These are phyloP conservation scores for Molanna angustata DNA, from an alignment of 2,888 invertebrate genomes.

Conservation along the genomic window DNA sequence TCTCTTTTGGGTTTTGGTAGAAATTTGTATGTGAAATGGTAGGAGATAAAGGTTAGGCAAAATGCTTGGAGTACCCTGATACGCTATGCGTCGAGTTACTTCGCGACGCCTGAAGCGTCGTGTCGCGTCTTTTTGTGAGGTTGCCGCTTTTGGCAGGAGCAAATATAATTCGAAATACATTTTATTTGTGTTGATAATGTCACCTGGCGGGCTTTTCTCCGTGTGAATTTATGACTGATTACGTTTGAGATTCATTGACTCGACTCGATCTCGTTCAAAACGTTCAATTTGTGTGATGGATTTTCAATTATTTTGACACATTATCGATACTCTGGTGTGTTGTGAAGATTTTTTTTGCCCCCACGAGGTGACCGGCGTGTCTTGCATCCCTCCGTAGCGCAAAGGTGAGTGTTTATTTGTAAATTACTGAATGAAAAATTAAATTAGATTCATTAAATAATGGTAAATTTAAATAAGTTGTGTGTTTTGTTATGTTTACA, in stretches of 20 bases:
- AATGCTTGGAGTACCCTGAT: too few relatives aligned
- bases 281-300: conserved; percentile 1
- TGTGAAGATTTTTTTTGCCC: conserved; percentile 19
- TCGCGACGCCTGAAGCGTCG: conserved; percentile 24
- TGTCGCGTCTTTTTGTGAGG: conserved; percentile 17
- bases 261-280: not conserved
- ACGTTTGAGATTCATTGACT: too few relatives aligned
- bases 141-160: not conserved
- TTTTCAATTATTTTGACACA: not conserved
- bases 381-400: not conserved
- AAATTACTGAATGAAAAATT: too few relatives aligned
- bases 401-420: too few relatives aligned
- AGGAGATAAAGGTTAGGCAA: too few relatives aligned
- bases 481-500: too few relatives aligned
- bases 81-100: conserved; percentile 24
- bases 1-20: too few relatives aligned
- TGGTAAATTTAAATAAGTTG: too few relatives aligned
- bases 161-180: conserved; percentile 6
- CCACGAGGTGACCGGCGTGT: conserved; percentile 22
- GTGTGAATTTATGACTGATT: not conserved
- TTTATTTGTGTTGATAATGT: conserved; percentile 5
- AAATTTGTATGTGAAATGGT: too few relatives aligned
- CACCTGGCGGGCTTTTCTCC: conserved; percentile 8
- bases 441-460: too few relatives aligned
- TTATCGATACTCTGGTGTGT: conserved; percentile 20